Percentiles rank a stretch among this genome's conserved stretches.
Conservation (phyloP, 2,888 invertebrate genomes). For the Drosophila dives region DNA sequence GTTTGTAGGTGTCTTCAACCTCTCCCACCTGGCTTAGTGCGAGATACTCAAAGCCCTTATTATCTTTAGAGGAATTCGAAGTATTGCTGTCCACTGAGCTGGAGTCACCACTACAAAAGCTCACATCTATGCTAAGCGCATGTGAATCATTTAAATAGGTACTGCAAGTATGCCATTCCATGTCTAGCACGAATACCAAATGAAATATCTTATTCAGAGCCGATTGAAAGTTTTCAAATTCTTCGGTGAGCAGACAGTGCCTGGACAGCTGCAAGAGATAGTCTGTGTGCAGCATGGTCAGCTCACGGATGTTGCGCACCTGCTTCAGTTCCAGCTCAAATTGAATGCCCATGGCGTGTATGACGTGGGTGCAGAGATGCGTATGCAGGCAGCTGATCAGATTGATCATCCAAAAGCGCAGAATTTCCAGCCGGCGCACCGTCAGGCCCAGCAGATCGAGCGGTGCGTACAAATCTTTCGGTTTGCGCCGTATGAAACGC, state of each 20-base stretch:
- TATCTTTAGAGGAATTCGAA: slow-evolving; percentile 11
- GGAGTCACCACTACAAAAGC: slow-evolving; percentile 9
- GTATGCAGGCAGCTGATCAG: slow-evolving; percentile 86
- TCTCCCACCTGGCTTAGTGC: slow-evolving; percentile 77
- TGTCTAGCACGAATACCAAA: slow-evolving; percentile 79
- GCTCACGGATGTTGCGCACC: slow-evolving; percentile 77
- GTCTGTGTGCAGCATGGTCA: slow-evolving; percentile 81
- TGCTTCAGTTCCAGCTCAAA: slow-evolving; percentile 77
- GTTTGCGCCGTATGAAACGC: slow-evolving; percentile 79
- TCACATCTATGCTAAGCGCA: slow-evolving; percentile 44
- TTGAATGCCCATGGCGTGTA: slow-evolving; percentile 83
- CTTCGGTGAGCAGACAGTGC: slow-evolving; percentile 79
- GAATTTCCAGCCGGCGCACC: slow-evolving; percentile 85
- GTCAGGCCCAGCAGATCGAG: slow-evolving; percentile 80
- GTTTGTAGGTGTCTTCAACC: slow-evolving; percentile 83
- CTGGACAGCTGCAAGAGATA: slow-evolving; percentile 80
- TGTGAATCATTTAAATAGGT: slow-evolving; percentile 66
- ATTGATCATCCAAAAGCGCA: slow-evolving; percentile 86
- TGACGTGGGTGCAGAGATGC: slow-evolving; percentile 85
- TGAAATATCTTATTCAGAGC: slow-evolving; percentile 83
- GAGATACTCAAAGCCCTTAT: slow-evolving; percentile 57
- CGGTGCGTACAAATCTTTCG: slow-evolving; percentile 66
- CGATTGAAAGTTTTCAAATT: slow-evolving; percentile 60
- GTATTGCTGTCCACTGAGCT: slow-evolving; percentile 40
- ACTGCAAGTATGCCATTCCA: slow-evolving; percentile 82